phyloP scores from a whole-genome alignment of 2,888 invertebrate species.

The Suillia variegata region DNA sequence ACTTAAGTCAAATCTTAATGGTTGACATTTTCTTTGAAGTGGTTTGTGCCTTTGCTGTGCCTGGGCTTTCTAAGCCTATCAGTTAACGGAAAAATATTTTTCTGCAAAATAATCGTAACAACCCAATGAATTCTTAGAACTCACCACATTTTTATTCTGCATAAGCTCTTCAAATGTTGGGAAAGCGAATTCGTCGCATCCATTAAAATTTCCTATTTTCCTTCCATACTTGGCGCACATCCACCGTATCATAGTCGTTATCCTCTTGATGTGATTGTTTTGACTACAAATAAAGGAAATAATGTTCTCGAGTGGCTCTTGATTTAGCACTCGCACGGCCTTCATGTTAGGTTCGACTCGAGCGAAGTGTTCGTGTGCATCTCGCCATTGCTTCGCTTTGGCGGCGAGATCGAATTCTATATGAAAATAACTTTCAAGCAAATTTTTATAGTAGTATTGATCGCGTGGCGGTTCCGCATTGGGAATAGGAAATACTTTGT shows the following conservation, averaged over 20 bases:
- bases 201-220: constrained; percentile 72
- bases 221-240: constrained; percentile 81
- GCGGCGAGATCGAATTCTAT: constrained; percentile 73
- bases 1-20: too few species aligned
- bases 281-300: constrained; percentile 97
- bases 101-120: too few species aligned
- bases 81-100: too few species aligned
- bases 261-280: constrained; percentile 94
- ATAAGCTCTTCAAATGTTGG: constrained; percentile 72
- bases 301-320: constrained; percentile 90
- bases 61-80: too few species aligned
- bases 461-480: background rate
- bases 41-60: too few species aligned
- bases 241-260: constrained; percentile 89
- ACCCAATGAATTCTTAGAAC: too few species aligned
- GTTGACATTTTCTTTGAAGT: too few species aligned
- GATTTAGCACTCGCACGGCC: constrained; percentile 89
- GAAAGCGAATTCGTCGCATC: constrained; percentile 78
- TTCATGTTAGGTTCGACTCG: constrained; percentile 71
- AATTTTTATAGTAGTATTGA: constrained; percentile 59
- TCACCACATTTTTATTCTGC: background rate
- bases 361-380: constrained; percentile 75
- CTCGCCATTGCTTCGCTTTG: constrained; percentile 77
- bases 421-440: constrained; percentile 76
- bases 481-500: constrained; percentile 43